A percentile compares a stretch with the other conserved stretches of the same genome.
phyloP scores from a whole-genome alignment of 1,140 invertebrate species.

The Solenopsis invicta region DNA sequence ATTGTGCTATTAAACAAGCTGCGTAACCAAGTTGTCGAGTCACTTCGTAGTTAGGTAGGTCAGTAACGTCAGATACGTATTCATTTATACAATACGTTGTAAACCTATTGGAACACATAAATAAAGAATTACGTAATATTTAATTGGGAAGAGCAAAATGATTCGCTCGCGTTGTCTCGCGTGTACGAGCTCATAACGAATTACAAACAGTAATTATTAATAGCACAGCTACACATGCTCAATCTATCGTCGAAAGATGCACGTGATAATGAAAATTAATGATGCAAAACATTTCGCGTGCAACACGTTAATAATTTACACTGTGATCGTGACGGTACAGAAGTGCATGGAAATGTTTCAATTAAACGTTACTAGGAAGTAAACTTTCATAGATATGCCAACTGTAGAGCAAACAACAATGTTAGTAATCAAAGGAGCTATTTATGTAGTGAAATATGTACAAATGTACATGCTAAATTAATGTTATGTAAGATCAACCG shows the following conservation, averaged over 20 bases:
- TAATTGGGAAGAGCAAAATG: not conserved
- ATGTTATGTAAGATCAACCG: not conserved
- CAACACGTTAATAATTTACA: not conserved
- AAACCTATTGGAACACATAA: not conserved
- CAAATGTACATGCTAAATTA: not conserved
- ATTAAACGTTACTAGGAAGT: constrained; percentile 17
- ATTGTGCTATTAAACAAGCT: not conserved
- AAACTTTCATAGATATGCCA: not conserved
- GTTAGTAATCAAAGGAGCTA: not conserved
- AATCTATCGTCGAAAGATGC: not conserved
- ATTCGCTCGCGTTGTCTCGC: not conserved
- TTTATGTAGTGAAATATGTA: constrained; percentile 4
- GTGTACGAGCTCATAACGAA: not conserved
- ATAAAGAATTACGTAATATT: not conserved
- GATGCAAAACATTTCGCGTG: constrained; percentile 12
- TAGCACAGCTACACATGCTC: no score
- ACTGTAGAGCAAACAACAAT: not conserved
- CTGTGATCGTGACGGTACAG: not conserved
- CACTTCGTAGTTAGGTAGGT: not conserved
- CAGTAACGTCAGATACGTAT: not conserved
- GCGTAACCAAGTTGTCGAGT: constrained; percentile 9
- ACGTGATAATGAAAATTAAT: constrained; percentile 26
- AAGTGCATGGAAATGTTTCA: constrained; percentile 21
- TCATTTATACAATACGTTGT: not conserved
- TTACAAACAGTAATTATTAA: constrained; percentile 15